Evolutionary conservation across 1,140 invertebrate species (phyloP).

Genomic region (Micrasema longulum): DNA sequence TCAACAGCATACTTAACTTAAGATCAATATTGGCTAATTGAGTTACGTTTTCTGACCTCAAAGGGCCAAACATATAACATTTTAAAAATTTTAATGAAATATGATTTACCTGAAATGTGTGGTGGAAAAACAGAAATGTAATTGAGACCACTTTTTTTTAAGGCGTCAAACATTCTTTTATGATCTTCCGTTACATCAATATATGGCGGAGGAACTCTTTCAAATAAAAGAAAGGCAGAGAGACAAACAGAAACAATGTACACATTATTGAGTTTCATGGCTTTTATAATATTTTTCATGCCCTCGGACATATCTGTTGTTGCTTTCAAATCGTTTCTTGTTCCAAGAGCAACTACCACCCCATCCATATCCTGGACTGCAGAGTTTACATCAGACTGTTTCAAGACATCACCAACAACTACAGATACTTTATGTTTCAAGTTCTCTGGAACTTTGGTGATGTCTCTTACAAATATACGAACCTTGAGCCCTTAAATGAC

Average conservation of each 20-base stretch:
- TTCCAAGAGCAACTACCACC: slow-evolving; percentile 83
- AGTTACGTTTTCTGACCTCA: no score
- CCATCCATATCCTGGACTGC: slow-evolving; percentile 77
- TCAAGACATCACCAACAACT: slow-evolving; percentile 79
- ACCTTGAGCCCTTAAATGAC: slow-evolving; percentile 72
- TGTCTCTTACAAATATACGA: slow-evolving; percentile 79
- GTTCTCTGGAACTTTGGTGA: slow-evolving; percentile 73
- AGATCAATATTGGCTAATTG: no score
- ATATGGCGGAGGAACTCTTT: slow-evolving; percentile 80
- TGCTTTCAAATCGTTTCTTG: slow-evolving; percentile 78
- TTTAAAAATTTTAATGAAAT: no score
- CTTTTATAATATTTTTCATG: slow-evolving; percentile 81
- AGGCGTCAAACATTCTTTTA: slow-evolving; percentile 77
- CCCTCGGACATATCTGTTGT: slow-evolving; percentile 85
- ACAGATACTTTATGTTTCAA: slow-evolving; percentile 76
- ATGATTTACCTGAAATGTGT: slow-evolving; percentile 79
- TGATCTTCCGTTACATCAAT: slow-evolving; percentile 81
- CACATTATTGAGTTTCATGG: slow-evolving; percentile 79
- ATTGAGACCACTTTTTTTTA: slow-evolving; percentile 76
- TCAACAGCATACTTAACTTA: no score
- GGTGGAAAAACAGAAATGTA: slow-evolving; percentile 85
- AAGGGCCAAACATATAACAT: no score
- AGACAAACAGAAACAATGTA: slow-evolving; percentile 80
- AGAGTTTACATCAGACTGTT: slow-evolving; percentile 77
- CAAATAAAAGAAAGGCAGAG: slow-evolving; percentile 84